These are phyloP conservation scores for Perizoma affinitatum DNA, from an alignment of 2,888 invertebrate species.

Conservation along the genomic window DNA sequence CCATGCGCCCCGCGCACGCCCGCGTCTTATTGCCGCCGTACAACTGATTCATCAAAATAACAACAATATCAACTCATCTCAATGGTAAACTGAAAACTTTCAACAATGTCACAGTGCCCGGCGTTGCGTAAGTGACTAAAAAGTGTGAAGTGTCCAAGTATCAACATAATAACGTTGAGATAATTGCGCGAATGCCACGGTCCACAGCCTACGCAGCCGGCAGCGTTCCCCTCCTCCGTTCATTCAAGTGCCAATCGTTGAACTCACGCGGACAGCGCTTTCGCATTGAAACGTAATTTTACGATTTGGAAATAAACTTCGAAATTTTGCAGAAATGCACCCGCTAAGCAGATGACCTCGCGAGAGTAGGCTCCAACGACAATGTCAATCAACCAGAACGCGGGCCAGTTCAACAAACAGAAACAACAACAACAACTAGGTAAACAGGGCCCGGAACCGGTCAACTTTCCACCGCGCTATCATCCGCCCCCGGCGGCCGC, in stretches of 20 bases:
- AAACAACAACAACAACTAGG: slow-evolving; percentile 81
- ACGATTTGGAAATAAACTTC: slow-evolving; percentile 65
- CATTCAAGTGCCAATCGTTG: slow-evolving; percentile 82
- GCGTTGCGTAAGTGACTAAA: slow-evolving; percentile 35
- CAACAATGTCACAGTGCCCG: slow-evolving; percentile 22
- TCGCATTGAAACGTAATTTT: slow-evolving; percentile 58
- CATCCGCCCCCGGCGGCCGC: slow-evolving; percentile 90
- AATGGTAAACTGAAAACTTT: slow-evolving; percentile 21
- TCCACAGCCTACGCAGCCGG: slow-evolving; percentile 79
- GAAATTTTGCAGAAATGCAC: slow-evolving; percentile 53
- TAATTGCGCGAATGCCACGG: slow-evolving; percentile 82
- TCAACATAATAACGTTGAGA: slow-evolving; percentile 34
- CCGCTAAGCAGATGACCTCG: slow-evolving; percentile 62
- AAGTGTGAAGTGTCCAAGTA: slow-evolving; percentile 41
- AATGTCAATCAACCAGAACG: slow-evolving; percentile 82
- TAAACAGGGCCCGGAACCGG: slow-evolving; percentile 81
- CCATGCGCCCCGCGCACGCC: slow-evolving; percentile 70
- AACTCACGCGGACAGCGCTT: slow-evolving; percentile 70
- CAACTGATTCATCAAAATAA: slow-evolving; percentile 61
- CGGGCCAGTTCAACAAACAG: slow-evolving; percentile 77
- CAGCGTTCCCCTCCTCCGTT: slow-evolving; percentile 75
- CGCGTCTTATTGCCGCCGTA: slow-evolving; percentile 54
- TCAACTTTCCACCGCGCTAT: slow-evolving; percentile 89
- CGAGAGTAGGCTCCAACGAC: slow-evolving; percentile 59
- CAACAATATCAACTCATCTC: slow-evolving; percentile 48